phyloP scores from a whole-genome alignment of 2,797 vertebrate species.

The Salmo trutta region DNA sequence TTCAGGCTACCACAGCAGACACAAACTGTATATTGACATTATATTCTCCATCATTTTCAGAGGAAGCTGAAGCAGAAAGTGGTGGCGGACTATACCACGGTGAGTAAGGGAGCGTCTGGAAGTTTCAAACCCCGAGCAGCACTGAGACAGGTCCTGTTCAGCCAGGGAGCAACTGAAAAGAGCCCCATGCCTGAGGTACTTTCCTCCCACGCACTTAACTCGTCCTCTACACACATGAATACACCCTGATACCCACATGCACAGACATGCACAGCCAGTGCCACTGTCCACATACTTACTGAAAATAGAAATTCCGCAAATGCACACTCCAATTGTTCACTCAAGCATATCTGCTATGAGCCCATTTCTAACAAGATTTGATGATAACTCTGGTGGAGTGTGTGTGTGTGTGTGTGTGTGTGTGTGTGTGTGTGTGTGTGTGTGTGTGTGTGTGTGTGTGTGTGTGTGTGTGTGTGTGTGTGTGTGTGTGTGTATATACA shows the following conservation, averaged over 20 bases:
- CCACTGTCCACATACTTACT: conserved; percentile 7
- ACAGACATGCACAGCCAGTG: conserved; percentile 33
- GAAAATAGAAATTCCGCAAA: not conserved
- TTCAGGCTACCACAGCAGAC: not conserved
- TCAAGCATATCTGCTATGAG: not conserved
- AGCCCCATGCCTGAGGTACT: conserved; percentile 58
- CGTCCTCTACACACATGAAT: conserved; percentile 21
- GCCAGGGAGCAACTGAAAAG: conserved; percentile 72
- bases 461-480: no score
- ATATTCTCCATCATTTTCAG: conserved; percentile 44
- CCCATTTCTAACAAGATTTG: no score
- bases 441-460: no score
- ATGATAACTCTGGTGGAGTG: not conserved
- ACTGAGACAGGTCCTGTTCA: conserved; percentile 72
- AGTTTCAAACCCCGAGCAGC: conserved; percentile 62
- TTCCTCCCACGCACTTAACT: conserved; percentile 3
- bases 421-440: no score
- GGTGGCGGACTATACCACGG: conserved; percentile 65
- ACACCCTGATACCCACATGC: conserved; percentile 33
- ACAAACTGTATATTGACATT: not conserved
- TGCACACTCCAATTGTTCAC: conserved; percentile 21
- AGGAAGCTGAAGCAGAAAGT: conserved; percentile 67
- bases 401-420: no score
- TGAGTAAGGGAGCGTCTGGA: conserved; percentile 59
- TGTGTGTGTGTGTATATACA: not conserved